Evolutionary conservation across 2,888 invertebrate species (phyloP), one percentile per base, ranked within the genome.

Genomic region (Rhogogaster chlorosoma): DNA sequence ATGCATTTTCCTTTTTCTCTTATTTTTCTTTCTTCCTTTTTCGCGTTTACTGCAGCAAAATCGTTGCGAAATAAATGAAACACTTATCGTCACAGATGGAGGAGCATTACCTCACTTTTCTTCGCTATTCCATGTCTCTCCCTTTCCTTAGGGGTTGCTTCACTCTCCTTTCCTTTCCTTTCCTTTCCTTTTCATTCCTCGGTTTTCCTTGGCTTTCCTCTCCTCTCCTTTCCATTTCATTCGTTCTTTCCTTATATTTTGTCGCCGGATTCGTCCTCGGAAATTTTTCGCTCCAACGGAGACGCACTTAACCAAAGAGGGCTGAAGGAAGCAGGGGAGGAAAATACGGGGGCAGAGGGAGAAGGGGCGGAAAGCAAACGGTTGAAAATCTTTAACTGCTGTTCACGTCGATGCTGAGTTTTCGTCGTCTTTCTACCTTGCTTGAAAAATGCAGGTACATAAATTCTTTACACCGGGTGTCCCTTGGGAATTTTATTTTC

Each of bases 231-330:
- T 36, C 64, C 12, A 26, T n/a, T 61, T 53, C 53, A 22, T 29
- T 49, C 22, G n/a, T 42, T 22, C 29, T 26, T 32, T 77, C 53
- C 38, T 71, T 38, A 38, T n/a, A 38, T 12, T 12, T 42, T n/a
- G n/a, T 42, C n/a, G 12, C 22, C 26, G 10, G 18, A 38, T 83
- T 49, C 64, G 22, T 70, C 64, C 42, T 83, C 84, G 49, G 86
- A 85, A 88, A 87, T 89, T 88, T 88, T 87, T 89, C 88, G 86
- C 87, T 87, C 83, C 83, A 84, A 86, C 85, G 85, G 85, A 87
- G 85, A 82, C 85, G 87, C 86, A 87, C 87, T 88, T 88, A 87
- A 83, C 87, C 84, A 84, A 86, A 85, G 85, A 84, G 84, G 57
- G 77, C 49, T 7, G 82, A 45, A 57, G 53, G 70, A 73, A 22